Percentiles rank a stretch among this genome's conserved stretches.
phyloP scores from a whole-genome alignment of 2,797 vertebrate species.

The Clarias pachynema region DNA sequence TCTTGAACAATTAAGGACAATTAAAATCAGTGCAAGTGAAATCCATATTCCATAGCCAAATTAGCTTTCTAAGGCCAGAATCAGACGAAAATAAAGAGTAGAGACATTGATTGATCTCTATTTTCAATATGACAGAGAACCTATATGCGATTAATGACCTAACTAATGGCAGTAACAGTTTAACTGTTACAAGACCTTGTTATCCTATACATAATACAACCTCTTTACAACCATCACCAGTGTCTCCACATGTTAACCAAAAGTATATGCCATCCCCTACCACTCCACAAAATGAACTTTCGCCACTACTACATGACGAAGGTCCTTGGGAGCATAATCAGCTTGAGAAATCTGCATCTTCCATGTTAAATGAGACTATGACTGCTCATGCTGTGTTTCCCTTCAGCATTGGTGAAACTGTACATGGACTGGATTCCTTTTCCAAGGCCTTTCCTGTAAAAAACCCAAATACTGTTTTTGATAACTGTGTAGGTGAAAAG shows the following conservation, averaged over 20 bases:
- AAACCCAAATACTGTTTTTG: conserved; percentile 77
- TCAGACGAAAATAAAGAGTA: not conserved
- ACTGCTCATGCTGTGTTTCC: conserved; percentile 69
- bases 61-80: not conserved
- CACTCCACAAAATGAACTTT: conserved; percentile 62
- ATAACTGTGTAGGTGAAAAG: conserved; percentile 49
- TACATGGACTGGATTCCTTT: conserved; percentile 85
- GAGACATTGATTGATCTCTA: not conserved
- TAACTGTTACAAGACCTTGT: conserved; percentile 70
- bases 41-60: not conserved
- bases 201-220: conserved; percentile 75
- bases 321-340: conserved; percentile 72
- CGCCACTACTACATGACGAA: conserved; percentile 43
- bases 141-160: conserved; percentile 80
- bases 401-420: conserved; percentile 65
- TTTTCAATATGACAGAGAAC: conserved; percentile 80
- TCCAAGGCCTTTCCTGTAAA: conserved; percentile 85
- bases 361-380: conserved; percentile 63
- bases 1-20: not conserved
- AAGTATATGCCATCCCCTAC: conserved; percentile 75
- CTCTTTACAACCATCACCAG: conserved; percentile 74
- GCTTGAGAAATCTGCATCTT: conserved; percentile 72
- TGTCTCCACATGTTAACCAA: conserved; percentile 79
- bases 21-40: not conserved
- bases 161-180: conserved; percentile 69